Evolutionary conservation across 2,797 vertebrate genomes (phyloP), one percentile per base, ranked within the genome.

Genomic region (Chelon auratus): DNA sequence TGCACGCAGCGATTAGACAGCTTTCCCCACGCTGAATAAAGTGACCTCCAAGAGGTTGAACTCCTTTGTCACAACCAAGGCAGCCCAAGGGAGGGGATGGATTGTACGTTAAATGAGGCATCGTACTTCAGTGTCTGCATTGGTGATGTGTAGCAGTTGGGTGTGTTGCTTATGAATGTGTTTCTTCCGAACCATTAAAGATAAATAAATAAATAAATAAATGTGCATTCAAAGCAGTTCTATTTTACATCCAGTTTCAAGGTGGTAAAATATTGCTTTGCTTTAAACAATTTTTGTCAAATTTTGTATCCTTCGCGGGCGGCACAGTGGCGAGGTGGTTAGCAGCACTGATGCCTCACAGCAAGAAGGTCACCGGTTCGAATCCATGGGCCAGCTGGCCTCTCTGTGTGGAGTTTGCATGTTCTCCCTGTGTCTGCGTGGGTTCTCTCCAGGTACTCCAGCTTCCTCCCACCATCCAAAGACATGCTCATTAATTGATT

Each of bases 11-110:
- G 17, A 69, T 72, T 40, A 57, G 62, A 78, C 68, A 3, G 24
- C 30, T 52, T 50, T 47, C 8, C 18, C 14, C 0, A 1, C 4
- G 50, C 56, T 62, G 53, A 82, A 75, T 60, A 68, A 76, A 68
- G 45, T 73, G 68, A 68, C 72, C 75, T 77, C 77, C 53, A 60
- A 71, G 65, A 65, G 64, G 63, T 33, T 59, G 60, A 54, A 56
- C 60, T 76, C 42, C 62, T 74, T 81, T 74, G 53, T 76, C 60
- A 62, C 64, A 59, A 18, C 65, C 22, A 10, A 60, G 30, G 50
- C 51, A 68, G 53, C 55, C 50, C n/a, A 56, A 57, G 58, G 22
- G 8, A 45, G 30, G 58, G 50, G 33, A 54, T 68, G 37, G 3
- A 37, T 56, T 53, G 47, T 37, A 42, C 33, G 53, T 78, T 71